Percentiles rank a stretch among this genome's conserved stretches.
Conservation (phyloP, 2,113 vertebrate genomes). For the Pterocles orientalis region DNA sequence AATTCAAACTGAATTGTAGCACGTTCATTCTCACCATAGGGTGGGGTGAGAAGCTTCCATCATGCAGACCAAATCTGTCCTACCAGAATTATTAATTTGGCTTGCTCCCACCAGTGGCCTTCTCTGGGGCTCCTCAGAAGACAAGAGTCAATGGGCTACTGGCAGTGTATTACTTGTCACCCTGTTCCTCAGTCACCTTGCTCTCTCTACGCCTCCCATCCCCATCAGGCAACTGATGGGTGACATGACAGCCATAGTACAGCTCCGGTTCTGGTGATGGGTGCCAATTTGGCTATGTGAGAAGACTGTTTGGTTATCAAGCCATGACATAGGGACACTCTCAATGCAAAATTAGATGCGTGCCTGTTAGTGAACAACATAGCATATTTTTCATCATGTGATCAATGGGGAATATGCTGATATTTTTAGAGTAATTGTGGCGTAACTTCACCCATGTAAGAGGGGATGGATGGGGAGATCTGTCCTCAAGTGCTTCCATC, state of each 20-base stretch:
- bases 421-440: neutral
- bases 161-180: neutral
- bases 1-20: neutral
- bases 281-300: neutral
- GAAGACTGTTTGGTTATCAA: neutral
- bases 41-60: neutral
- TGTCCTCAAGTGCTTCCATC: neutral
- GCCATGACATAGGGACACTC: neutral
- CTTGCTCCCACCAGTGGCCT: neutral
- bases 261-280: neutral
- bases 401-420: neutral
- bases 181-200: neutral
- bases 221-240: neutral
- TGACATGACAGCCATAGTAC: neutral
- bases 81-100: neutral
- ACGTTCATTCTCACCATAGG: neutral
- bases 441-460: neutral
- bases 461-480: neutral
- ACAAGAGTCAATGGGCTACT: neutral
- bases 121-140: neutral
- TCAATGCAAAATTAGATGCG: neutral
- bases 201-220: neutral
- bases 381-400: accelerated
- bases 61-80: neutral
- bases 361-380: neutral